Percentiles rank a stretch among this genome's conserved stretches.
Evolutionary conservation across 2,113 vertebrate species (phyloP).

Genomic region (Saguinus midas): DNA sequence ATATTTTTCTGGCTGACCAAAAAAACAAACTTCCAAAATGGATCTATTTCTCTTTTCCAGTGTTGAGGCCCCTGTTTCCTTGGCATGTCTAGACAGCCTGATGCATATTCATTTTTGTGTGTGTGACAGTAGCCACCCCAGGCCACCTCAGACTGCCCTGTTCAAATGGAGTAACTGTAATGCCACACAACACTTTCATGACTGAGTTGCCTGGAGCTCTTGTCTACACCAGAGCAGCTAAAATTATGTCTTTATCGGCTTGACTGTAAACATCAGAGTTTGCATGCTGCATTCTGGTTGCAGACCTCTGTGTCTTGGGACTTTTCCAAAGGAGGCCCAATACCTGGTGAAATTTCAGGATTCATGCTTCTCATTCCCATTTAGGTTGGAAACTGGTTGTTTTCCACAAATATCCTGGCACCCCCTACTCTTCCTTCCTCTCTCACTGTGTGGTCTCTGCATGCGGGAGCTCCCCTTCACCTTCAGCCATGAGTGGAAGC

Average conservation of each 20-base stretch:
- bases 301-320: not conserved
- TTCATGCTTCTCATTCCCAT: not conserved
- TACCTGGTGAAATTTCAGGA: not conserved
- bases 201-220: not conserved
- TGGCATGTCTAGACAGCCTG: no score
- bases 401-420: no score
- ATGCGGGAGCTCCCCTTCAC: no score
- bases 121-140: not conserved
- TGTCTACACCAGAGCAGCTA: fast-evolving
- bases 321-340: not conserved
- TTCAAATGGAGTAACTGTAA: not conserved
- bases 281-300: not conserved
- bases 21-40: not conserved
- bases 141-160: not conserved
- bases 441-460: no score
- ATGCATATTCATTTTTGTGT: not conserved
- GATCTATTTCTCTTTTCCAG: not conserved
- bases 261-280: not conserved
- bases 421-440: no score
- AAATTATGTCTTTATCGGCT: not conserved
- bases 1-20: not conserved
- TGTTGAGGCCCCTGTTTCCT: not conserved
- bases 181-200: not conserved
- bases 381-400: not conserved
- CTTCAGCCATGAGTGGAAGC: no score